Evolutionary conservation across 2,113 vertebrate genomes (phyloP).

Genomic region (Meriones unguiculatus): DNA sequence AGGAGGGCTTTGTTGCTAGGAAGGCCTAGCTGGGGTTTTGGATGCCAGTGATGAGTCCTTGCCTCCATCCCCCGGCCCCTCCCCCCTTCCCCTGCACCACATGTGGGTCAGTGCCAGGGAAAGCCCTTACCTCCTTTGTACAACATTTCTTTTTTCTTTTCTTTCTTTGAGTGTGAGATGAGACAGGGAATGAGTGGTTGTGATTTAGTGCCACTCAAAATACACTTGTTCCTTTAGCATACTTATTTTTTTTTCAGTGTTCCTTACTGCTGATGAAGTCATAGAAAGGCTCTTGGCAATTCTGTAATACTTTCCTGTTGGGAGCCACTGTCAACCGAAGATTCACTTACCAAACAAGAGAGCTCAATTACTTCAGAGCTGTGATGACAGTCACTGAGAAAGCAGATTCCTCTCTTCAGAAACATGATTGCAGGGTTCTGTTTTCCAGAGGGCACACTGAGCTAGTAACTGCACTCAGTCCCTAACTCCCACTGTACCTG

Average conservation of each 20-base stretch:
- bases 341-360: not conserved
- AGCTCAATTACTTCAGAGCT: not conserved
- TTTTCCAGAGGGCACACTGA: fast-evolving
- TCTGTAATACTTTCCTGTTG: too few species aligned
- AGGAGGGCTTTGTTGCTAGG: not conserved
- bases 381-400: not conserved
- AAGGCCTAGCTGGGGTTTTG: not conserved
- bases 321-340: not conserved
- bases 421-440: not conserved
- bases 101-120: not conserved
- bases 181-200: not conserved
- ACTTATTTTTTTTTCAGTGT: too few species aligned
- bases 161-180: not conserved
- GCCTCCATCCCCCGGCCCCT: not conserved
- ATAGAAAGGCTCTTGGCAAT: not conserved
- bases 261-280: not conserved
- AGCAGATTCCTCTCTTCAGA: not conserved
- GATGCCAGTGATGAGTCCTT: not conserved
- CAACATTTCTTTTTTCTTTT: too few species aligned
- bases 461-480: not conserved
- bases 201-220: not conserved
- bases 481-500: too few species aligned
- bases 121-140: not conserved
- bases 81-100: not conserved
- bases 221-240: not conserved